Evolutionary conservation across 2,113 vertebrate species (phyloP).

Genomic region (Ammodytes dubius): DNA sequence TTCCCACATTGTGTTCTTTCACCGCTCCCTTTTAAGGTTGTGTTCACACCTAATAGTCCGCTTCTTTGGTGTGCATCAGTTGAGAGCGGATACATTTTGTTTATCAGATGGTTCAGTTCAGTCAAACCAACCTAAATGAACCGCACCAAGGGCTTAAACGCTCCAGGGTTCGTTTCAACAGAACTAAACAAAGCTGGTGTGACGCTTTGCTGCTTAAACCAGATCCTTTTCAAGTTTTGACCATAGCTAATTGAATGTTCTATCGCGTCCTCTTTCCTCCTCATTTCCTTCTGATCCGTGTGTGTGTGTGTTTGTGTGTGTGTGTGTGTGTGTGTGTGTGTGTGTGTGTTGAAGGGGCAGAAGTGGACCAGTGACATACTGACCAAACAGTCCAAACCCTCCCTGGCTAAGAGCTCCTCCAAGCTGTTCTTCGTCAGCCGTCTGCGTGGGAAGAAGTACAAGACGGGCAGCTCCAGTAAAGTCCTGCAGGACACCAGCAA

Average conservation of each 20-base stretch:
- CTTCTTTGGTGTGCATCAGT: too few species aligned
- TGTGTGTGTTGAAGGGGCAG: conserved; percentile 84
- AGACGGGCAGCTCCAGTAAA: conserved; percentile 86
- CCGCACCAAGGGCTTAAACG: too few species aligned
- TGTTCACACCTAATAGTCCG: too few species aligned
- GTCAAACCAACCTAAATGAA: too few species aligned
- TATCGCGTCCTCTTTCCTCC: background rate
- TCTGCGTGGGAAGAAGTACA: conserved; percentile 94
- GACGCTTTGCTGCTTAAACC: background rate
- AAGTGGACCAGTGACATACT: conserved; percentile 95
- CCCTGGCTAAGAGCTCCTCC: conserved; percentile 90
- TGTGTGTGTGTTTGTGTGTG: too few species aligned
- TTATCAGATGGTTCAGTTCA: too few species aligned
- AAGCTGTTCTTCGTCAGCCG: conserved; percentile 96
- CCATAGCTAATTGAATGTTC: background rate
- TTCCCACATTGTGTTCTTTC: background rate
- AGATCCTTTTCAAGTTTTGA: background rate
- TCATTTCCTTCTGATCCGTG: background rate
- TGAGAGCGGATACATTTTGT: too few species aligned
- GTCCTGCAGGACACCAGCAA: conserved; percentile 95
- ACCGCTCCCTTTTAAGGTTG: background rate
- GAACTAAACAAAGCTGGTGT: too few species aligned
- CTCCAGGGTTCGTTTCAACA: too few species aligned
- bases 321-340: too few species aligned
- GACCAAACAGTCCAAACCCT: conserved; percentile 91